phyloP scores from a whole-genome alignment of 1,140 invertebrate species.

The Wasmannia auropunctata region DNA sequence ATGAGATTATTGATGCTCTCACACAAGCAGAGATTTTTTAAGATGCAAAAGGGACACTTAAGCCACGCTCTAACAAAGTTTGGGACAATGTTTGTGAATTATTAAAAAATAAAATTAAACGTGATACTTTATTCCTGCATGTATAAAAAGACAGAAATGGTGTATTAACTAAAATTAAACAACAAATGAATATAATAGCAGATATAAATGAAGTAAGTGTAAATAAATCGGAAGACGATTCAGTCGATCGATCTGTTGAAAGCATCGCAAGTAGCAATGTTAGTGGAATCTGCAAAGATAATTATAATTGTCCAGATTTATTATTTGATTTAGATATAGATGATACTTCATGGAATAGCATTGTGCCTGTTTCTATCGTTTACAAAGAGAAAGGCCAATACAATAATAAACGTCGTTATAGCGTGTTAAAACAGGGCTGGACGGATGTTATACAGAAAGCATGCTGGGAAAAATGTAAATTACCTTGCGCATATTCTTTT shows the following conservation, averaged over 20 bases:
- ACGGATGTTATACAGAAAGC: background rate
- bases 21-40: too few species aligned
- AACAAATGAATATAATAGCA: background rate
- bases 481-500: background rate
- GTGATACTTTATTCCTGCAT: too few species aligned
- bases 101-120: too few species aligned
- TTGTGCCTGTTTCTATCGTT: background rate
- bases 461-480: background rate
- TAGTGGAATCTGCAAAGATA: constrained; percentile 8
- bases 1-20: too few species aligned
- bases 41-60: too few species aligned
- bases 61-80: too few species aligned
- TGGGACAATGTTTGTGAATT: too few species aligned
- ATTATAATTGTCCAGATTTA: constrained; percentile 36
- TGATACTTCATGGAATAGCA: constrained; percentile 24
- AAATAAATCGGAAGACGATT: constrained; percentile 10
- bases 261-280: constrained; percentile 19
- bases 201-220: constrained; percentile 16
- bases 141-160: too few species aligned
- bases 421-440: background rate
- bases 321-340: constrained; percentile 16
- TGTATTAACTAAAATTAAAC: background rate
- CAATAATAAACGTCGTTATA: background rate
- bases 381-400: background rate
- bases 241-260: constrained; percentile 15